Evolutionary conservation across 1,140 invertebrate genomes (phyloP), one percentile per base, ranked within the genome.

Genomic region (Listronotus oregonensis): DNA sequence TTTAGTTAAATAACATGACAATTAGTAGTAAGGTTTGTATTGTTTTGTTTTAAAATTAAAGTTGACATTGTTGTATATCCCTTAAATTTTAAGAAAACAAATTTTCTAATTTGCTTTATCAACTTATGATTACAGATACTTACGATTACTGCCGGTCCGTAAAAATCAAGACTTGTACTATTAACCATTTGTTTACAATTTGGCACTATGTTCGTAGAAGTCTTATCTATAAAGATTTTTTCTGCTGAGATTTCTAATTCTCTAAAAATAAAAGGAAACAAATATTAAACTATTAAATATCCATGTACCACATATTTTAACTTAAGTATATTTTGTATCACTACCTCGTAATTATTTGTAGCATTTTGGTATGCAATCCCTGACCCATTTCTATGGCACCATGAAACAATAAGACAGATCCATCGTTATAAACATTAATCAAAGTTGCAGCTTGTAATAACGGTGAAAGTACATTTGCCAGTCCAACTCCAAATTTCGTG

Each of bases 331-430:
- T 5, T 27, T 27, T 27, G 5, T 27, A 3, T 27, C 8, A 37
- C 11, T 8, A 37, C 34, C 88, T 81, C 3, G 89, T 89, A 0
- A 90, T 89, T 27, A 93, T 86, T 84, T 96, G 93, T 62, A 95
- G 89, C 89, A 96, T 94, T 82, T 97, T 97, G 0, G 93, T 97
- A 73, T 97, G 92, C 0, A 98, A 80, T 2, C 95, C 96, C 81
- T 97, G 95, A 0, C 96, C 96, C 90, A 97, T 97, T 84, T 98
- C 95, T n/a, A 90, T 90, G 10, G 95, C 95, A 34, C 92, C 93
- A 76, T 97, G 94, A 18, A 86, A 87, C 10, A 98, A 72, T 3
- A 97, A 81, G 8, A 98, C 92, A 0, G 94, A 95, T 1, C 96
- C 96, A 82, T 98, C 96, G 0, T 79, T 83, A 73, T 97, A 97